phyloP scores from a whole-genome alignment of 2,888 invertebrate genomes.

The Ctenicera cuprea region DNA sequence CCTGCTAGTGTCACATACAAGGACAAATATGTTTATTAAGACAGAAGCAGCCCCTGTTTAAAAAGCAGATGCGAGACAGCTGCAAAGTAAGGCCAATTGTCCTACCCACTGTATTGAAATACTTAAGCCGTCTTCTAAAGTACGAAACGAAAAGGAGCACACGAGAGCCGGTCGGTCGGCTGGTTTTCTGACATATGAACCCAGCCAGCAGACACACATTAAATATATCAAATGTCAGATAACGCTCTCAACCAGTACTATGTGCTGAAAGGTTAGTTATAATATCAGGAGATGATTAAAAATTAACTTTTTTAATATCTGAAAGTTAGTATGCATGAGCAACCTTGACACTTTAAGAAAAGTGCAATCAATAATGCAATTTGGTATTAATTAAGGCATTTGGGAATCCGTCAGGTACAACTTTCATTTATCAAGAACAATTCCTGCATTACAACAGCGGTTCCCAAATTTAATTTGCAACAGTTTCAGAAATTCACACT shows the following conservation, averaged over 20 bases:
- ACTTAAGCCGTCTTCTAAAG: neutral
- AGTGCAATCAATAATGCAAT: neutral
- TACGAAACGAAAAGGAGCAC: slow-evolving; percentile 2
- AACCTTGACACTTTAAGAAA: slow-evolving; percentile 16
- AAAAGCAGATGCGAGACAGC: slow-evolving; percentile 15
- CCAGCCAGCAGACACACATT: neutral
- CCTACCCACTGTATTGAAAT: neutral
- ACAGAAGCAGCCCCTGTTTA: slow-evolving; percentile 8
- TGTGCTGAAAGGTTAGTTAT: neutral
- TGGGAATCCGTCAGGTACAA: neutral
- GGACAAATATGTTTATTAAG: neutral
- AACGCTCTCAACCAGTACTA: neutral
- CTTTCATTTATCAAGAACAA: no score
- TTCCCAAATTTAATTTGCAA: neutral
- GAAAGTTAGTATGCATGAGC: neutral
- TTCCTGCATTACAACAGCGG: neutral
- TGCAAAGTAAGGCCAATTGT: slow-evolving; percentile 9
- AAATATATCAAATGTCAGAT: slow-evolving; percentile 9
- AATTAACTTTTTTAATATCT: neutral
- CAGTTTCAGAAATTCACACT: neutral
- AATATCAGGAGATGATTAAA: slow-evolving; percentile 14
- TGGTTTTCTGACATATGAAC: neutral
- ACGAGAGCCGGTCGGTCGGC: slow-evolving; percentile 1
- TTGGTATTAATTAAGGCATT: neutral
- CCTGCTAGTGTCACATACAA: neutral